Evolutionary conservation across 2,797 vertebrate genomes (phyloP), one percentile per base, ranked within the genome.

Genomic region (Phalloptychus januarius): DNA sequence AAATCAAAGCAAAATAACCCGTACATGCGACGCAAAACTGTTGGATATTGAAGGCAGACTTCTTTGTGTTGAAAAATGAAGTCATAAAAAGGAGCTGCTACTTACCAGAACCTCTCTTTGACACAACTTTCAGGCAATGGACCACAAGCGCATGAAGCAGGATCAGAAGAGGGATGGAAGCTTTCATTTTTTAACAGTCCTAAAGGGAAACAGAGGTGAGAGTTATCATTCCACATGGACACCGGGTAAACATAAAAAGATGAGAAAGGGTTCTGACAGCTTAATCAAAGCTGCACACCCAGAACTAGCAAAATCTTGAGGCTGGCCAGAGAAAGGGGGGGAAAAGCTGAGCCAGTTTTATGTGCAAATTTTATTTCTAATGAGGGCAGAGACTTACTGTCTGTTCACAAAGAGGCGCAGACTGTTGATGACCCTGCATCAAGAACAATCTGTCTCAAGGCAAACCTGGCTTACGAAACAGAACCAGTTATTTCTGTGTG

Each of bases 101-200:
- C 97, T 96, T 97, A 99, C 98, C 98, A 93, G 98, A 99, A 90
- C 98, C 98, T 95, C 98, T 96, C 94, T 99, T 99, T 81, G 97
- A 98, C 91, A 99, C 97, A 90, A 98, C 97, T 94, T 99, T 99
- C 95, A 98, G 93, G 95, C 97, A 97, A 94, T 97, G 96, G 93
- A 97, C 95, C 86, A 97, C 92, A 79, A 96, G 93, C 83, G 96
- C 96, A 86, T 97, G 97, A 94, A 98, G 95, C 89, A 99, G 95
- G 93, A 99, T 95, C 96, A 98, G 96, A 90, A 97, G 96, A 79
- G 97, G 96, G 94, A 97, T 95, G 85, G 96, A 96, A 93, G 95
- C 96, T 98, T 97, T 98, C 98, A 99, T 99, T 95, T 97, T 97
- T 95, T 88, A 94, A 92, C 90, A 93, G 91, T 96, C 96, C 94